Base-by-base conservation (phyloP, 2,113 vertebrate species). In the Cottus gobio region DNA sequence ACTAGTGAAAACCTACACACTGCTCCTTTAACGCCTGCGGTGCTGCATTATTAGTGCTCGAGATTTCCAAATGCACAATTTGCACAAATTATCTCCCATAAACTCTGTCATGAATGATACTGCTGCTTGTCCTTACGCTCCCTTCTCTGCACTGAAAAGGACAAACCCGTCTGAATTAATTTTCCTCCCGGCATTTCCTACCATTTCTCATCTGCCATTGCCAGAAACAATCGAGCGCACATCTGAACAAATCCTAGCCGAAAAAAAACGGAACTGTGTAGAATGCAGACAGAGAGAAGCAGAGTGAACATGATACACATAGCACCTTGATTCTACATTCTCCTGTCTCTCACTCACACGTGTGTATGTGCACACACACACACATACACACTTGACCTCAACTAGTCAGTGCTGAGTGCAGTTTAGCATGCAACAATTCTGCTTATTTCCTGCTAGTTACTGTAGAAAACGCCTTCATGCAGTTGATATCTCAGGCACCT, bases 311-410 rank as follows among this genome's bases (percentile, higher is more conserved):
- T 75, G 65, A 39, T 72, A 67, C 76, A 83, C 65, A 70, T 48
- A 80, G 82, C 88, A 86, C 80, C 80, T 79, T 71, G 30, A 78
- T 71, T 67, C 74, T 82, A 87, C 84, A 88, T 85, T 90, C 89
- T 64, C 52, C 7, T 56, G 76, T 90, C 84, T 81, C 50, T 46
- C 80, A 48, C 16, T 22, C 82, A 60, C 48, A 31, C 12, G 5
- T 34, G 69, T 37, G 20, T 31, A 3, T 5, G 28, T 10, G 2
- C 5, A 30, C 8, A 42, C 63, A 62, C 71, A 65, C 30, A 65
- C 60, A 68, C 79, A 50, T 31, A 61, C 70, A 39, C 7, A 73
- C 22, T 7, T 75, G 78, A 85, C 84, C 85, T 87, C 83, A 75
- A 44, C 61, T 52, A 36, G 34, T 85, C 80, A 79, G 80, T 36